Percentiles rank a stretch among this genome's conserved stretches.
These are phyloP conservation scores for Penaeus indicus DNA, from an alignment of 1,140 invertebrate genomes.

Conservation along the genomic window DNA sequence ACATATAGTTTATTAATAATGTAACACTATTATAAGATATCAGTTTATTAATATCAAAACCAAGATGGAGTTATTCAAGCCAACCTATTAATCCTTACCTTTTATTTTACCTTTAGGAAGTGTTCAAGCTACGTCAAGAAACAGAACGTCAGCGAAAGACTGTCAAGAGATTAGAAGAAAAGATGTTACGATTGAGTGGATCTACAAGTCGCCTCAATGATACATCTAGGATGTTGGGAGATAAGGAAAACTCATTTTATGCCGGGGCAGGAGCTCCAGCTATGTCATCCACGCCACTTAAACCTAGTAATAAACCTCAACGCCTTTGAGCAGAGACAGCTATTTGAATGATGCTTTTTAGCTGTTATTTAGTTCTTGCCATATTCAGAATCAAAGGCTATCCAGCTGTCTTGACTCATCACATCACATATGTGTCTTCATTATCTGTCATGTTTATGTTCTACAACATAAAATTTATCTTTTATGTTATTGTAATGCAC, in stretches of 20 bases:
- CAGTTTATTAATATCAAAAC: too few species aligned
- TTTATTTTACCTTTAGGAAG: conserved; percentile 38
- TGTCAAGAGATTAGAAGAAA: conserved; percentile 56
- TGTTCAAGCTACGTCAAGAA: conserved; percentile 60
- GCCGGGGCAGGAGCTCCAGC: neutral
- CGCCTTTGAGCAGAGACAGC: conserved; percentile 26
- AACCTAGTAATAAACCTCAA: conserved; percentile 49
- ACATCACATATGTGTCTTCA: too few species aligned
- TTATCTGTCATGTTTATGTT: too few species aligned
- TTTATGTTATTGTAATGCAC: too few species aligned
- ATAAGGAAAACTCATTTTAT: conserved; percentile 22
- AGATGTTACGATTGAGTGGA: conserved; percentile 15
- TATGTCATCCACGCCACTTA: conserved; percentile 51
- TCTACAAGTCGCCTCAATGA: conserved; percentile 44
- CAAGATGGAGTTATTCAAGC: too few species aligned
- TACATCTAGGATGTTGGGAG: conserved; percentile 14
- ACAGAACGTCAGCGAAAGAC: conserved; percentile 54
- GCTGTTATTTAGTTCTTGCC: neutral
- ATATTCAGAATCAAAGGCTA: neutral
- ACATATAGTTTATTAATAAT: neutral
- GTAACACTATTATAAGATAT: neutral
- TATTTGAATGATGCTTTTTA: too few species aligned
- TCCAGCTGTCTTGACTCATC: too few species aligned
- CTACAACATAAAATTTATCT: too few species aligned
- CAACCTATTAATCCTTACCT: neutral